These are phyloP conservation scores for Melinaea marsaeus DNA, from an alignment of 2,888 invertebrate genomes.

Conservation along the genomic window DNA sequence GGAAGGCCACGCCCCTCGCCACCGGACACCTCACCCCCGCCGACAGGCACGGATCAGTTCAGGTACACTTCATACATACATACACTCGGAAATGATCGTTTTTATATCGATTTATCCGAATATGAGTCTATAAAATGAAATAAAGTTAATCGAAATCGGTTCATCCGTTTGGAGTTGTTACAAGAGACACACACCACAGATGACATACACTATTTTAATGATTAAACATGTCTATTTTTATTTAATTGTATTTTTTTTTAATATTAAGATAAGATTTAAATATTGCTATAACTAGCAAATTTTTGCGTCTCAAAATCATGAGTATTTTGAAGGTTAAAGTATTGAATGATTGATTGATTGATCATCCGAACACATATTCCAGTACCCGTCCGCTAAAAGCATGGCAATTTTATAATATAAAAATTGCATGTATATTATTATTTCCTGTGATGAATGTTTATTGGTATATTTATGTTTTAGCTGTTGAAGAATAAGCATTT, in stretches of 20 bases:
- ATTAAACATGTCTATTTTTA: too few species aligned
- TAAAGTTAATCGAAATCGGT: too few species aligned
- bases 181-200: too few species aligned
- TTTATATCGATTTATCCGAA: too few species aligned
- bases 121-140: too few species aligned
- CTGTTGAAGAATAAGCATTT: conserved; percentile 77
- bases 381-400: conserved; percentile 15
- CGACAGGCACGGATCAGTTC: conserved; percentile 97
- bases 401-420: conserved; percentile 16
- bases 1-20: conserved; percentile 89
- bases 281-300: background rate
- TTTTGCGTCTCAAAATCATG: background rate
- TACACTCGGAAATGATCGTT: too few species aligned
- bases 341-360: background rate
- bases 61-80: conserved; percentile 74
- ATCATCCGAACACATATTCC: background rate
- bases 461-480: conserved; percentile 76
- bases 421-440: conserved; percentile 23
- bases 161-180: too few species aligned
- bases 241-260: background rate
- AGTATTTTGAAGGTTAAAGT: background rate
- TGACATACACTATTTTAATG: too few species aligned
- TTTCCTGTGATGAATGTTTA: conserved; percentile 43
- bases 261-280: background rate
- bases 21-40: conserved; percentile 93